phyloP scores from a whole-genome alignment of 2,113 vertebrate genomes.

The Salvelinus alpinus region DNA sequence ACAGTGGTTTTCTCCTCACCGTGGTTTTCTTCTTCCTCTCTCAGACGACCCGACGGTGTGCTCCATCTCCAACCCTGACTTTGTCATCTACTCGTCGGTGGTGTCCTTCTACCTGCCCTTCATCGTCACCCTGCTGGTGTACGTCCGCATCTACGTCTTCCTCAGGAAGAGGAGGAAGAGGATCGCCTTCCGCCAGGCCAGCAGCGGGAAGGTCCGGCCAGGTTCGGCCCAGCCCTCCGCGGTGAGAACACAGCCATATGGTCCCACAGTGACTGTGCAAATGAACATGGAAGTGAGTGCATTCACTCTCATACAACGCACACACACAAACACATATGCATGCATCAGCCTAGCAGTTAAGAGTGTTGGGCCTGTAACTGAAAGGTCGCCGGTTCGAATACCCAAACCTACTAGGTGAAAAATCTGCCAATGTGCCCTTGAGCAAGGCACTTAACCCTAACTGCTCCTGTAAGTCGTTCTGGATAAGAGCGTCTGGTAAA shows the following conservation, averaged over 20 bases:
- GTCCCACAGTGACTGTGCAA: not conserved
- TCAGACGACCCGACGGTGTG: constrained; percentile 86
- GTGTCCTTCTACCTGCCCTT: constrained; percentile 96
- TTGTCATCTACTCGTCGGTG: constrained; percentile 93
- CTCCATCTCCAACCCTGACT: constrained; percentile 93
- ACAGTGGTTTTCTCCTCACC: not conserved
- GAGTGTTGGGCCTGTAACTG: too few species aligned
- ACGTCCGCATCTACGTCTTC: constrained; percentile 89
- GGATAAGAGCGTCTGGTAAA: too few species aligned
- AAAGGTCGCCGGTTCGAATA: too few species aligned
- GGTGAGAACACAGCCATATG: constrained; percentile 48
- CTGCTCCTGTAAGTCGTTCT: too few species aligned
- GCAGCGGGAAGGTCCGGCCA: constrained; percentile 79
- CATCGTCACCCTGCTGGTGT: constrained; percentile 88
- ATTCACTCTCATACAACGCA: not conserved
- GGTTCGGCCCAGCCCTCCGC: constrained; percentile 45
- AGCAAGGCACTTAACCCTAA: too few species aligned
- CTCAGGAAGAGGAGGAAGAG: constrained; percentile 85
- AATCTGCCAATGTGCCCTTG: too few species aligned
- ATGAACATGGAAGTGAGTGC: not conserved
- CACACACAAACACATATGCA: not conserved
- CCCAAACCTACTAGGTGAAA: too few species aligned
- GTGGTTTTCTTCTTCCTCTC: not conserved
- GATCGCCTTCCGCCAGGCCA: constrained; percentile 82
- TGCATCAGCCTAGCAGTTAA: too few species aligned